Conservation (phyloP, 2,888 invertebrate genomes). For the Alitta virens region DNA sequence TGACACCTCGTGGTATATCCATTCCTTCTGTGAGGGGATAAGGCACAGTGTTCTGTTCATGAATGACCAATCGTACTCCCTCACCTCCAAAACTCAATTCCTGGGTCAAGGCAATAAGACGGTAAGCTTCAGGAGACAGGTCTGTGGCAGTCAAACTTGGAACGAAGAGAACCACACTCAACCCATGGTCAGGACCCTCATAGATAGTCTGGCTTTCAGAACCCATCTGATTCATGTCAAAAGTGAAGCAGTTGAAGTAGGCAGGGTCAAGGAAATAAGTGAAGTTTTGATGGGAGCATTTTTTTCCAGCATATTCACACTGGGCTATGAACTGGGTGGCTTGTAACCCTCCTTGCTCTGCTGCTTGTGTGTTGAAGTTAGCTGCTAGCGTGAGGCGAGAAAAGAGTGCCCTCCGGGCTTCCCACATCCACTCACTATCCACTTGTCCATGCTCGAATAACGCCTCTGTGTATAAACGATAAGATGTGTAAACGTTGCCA, state of each 20-base stretch:
- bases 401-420: neutral
- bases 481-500: slow-evolving; percentile 10
- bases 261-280: slow-evolving; percentile 12
- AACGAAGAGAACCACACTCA: slow-evolving; percentile 9
- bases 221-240: neutral
- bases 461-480: slow-evolving; percentile 3
- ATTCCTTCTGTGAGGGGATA: slow-evolving; percentile 17
- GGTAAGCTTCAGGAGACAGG: neutral
- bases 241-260: slow-evolving; percentile 17
- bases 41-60: slow-evolving; percentile 16
- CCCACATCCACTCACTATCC: neutral
- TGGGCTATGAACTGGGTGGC: slow-evolving; percentile 10
- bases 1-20: slow-evolving; percentile 17
- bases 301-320: slow-evolving; percentile 14
- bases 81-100: slow-evolving; percentile 18
- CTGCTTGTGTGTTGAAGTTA: slow-evolving; percentile 5
- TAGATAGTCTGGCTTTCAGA: slow-evolving; percentile 7
- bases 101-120: slow-evolving; percentile 5
- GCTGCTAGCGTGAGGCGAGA: slow-evolving; percentile 13
- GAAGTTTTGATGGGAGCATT: slow-evolving; percentile 9
- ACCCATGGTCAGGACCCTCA: slow-evolving; percentile 13
- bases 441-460: neutral
- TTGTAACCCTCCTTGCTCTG: slow-evolving; percentile 5
- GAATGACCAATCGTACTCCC: slow-evolving; percentile 16
- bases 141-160: slow-evolving; percentile 6